Evolutionary conservation across 2,797 vertebrate species (phyloP), one percentile per base, ranked within the genome.

Genomic region (Leuciscus waleckii): DNA sequence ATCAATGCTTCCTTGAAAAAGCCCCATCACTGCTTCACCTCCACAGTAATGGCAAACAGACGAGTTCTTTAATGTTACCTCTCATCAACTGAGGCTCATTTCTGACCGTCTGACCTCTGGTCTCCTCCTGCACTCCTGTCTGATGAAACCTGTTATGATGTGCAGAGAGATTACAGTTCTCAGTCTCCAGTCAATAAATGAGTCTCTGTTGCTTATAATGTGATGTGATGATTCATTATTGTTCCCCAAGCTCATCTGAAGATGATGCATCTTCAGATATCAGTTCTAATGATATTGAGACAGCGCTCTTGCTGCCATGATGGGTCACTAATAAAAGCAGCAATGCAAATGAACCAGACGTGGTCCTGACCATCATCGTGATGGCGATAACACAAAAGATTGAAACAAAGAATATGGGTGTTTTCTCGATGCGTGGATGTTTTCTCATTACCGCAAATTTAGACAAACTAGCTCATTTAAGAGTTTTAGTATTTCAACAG

Each of bases 81-180:
- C 19, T 76, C 49, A 37, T 76, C 73, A 76, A 4, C 49, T 7
- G 19, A n/a, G 35, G 49, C 19, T 37, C 49, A 37, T 76, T 43
- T 79, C 58, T 63, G 16, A 43, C n/a, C 2, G 2, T 29, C 39
- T 65, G 58, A 79, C 41, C 77, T 63, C 10, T 29, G 10, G 1
- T 29, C 58, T 23, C 39, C 76, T 78, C 23, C n/a, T 41, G 35
- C 37, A 26, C 56, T 78, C 76, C 16, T 79, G 16, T 43, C 58
- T 79, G 77, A 79, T 79, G 58, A 26, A 65, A 65, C 49, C 49
- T 76, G 61, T 67, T 79, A 67, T 49, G 29, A 79, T 49, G 61
- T 49, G 26, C 19, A 49, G 61, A 23, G 19, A 79, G 41, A 67
- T 67, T 54, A 37, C 19, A 35, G 73, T 35, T 75, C 49, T 14